Conservation (phyloP, 1,140 invertebrate genomes). For the Ylistrum balloti region DNA sequence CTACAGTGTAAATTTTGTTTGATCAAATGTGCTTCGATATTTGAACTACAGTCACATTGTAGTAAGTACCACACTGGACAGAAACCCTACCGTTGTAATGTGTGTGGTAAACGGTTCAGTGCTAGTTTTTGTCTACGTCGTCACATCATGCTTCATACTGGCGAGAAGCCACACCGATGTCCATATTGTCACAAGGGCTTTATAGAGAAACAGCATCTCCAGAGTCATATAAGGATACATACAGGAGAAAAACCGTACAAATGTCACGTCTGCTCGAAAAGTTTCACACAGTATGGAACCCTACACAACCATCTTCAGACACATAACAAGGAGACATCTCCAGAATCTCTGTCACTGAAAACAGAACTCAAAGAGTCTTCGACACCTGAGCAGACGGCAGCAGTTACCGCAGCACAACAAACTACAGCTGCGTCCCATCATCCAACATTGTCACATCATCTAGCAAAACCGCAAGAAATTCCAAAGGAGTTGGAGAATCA, state of each 20-base stretch:
- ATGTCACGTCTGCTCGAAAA: conserved; percentile 65
- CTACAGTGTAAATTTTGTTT: conserved; percentile 35
- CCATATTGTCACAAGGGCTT: conserved; percentile 63
- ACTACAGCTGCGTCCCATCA: neutral
- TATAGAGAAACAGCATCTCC: conserved; percentile 55
- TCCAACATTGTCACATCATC: neutral
- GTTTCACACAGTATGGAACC: conserved; percentile 83
- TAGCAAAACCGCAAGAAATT: neutral
- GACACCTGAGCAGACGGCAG: neutral
- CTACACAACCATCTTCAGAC: conserved; percentile 98
- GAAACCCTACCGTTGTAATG: conserved; percentile 83
- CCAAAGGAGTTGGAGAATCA: conserved; percentile 17
- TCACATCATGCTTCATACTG: conserved; percentile 61
- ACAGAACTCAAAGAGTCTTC: neutral
- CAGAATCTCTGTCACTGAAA: conserved; percentile 43
- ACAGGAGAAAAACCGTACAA: conserved; percentile 60
- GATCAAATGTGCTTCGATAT: conserved; percentile 18
- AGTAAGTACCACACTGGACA: conserved; percentile 50
- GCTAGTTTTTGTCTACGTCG: conserved; percentile 52
- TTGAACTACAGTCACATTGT: neutral
- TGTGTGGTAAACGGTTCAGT: conserved; percentile 79
- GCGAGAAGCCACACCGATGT: conserved; percentile 63
- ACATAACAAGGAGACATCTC: conserved; percentile 95
- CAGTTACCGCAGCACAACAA: neutral
- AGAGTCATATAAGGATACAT: conserved; percentile 59